phyloP scores from a whole-genome alignment of 1,140 invertebrate genomes.

The Gryon sp. region DNA sequence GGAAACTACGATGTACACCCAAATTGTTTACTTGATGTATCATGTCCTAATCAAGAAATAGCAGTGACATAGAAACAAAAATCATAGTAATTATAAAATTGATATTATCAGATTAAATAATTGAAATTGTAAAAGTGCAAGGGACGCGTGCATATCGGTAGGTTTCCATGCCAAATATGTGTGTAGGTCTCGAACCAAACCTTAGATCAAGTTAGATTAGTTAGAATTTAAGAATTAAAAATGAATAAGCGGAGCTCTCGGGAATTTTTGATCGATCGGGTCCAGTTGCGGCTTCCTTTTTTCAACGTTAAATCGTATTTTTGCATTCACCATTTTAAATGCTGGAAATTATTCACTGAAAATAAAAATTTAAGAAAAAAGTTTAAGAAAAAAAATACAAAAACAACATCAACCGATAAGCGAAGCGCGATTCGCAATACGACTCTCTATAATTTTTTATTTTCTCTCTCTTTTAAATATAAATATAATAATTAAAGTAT shows the following conservation, averaged over 20 bases:
- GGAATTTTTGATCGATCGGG: slow-evolving; percentile 54
- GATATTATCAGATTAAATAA: no score
- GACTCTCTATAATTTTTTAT: slow-evolving; percentile 42
- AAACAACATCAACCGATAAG: slow-evolving; percentile 6
- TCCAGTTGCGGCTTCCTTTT: slow-evolving; percentile 69
- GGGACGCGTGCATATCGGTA: slow-evolving; percentile 69
- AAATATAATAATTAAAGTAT: slow-evolving; percentile 7
- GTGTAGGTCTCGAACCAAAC: slow-evolving; percentile 71
- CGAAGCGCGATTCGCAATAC: slow-evolving; percentile 11
- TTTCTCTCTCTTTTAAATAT: slow-evolving; percentile 9
- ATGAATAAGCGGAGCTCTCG: slow-evolving; percentile 33
- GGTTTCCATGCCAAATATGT: slow-evolving; percentile 78
- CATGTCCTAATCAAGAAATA: no score
- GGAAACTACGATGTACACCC: slow-evolving; percentile 3
- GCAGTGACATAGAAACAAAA: no score
- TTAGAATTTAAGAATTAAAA: slow-evolving; percentile 53
- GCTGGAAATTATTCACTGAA: no score
- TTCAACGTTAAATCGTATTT: slow-evolving; percentile 51
- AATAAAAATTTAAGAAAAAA: no score
- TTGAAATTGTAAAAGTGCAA: slow-evolving; percentile 1
- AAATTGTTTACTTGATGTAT: slow-evolving; percentile 13
- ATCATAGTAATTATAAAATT: no score
- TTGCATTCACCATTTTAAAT: slow-evolving; percentile 43
- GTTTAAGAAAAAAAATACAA: no score
- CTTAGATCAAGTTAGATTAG: slow-evolving; percentile 66